Percentiles rank a stretch among this genome's conserved stretches.
Conservation (phyloP, 2,113 vertebrate genomes). For the Sphaerodactylus townsendi region DNA sequence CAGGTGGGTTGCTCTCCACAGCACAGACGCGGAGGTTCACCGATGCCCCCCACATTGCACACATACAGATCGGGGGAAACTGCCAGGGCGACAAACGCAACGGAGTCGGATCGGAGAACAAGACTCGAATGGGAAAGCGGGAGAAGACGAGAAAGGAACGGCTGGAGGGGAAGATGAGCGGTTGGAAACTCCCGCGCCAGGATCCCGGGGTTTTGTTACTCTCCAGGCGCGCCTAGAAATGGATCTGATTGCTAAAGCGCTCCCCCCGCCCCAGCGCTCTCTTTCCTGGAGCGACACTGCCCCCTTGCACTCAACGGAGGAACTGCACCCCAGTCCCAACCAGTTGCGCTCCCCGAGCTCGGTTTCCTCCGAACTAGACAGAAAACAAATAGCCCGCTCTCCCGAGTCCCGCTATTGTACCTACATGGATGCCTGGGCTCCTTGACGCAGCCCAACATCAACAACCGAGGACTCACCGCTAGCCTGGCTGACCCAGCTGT, state of each 20-base stretch:
- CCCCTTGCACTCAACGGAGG: slow-evolving; percentile 66
- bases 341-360: not conserved
- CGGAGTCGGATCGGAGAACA: not conserved
- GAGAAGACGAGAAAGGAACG: not conserved
- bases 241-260: not conserved
- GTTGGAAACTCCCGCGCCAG: not conserved
- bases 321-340: not conserved
- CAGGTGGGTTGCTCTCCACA: not conserved
- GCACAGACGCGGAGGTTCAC: not conserved
- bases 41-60: not conserved
- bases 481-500: too few relatives aligned
- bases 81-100: not conserved
- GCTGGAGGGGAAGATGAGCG: not conserved
- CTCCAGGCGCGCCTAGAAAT: not conserved
- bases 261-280: too few relatives aligned
- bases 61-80: not conserved
- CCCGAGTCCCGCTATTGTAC: not conserved
- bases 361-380: not conserved
- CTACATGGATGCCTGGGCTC: slow-evolving; percentile 10
- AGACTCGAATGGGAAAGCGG: not conserved
- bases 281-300: slow-evolving; percentile 76
- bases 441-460: not conserved
- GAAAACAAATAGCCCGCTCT: slow-evolving; percentile 15
- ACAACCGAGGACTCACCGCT: not conserved
- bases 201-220: not conserved